Evolutionary conservation across 1,140 invertebrate genomes (phyloP), one percentile per base, ranked within the genome.

Genomic region (Leptonema lineaticorne): DNA sequence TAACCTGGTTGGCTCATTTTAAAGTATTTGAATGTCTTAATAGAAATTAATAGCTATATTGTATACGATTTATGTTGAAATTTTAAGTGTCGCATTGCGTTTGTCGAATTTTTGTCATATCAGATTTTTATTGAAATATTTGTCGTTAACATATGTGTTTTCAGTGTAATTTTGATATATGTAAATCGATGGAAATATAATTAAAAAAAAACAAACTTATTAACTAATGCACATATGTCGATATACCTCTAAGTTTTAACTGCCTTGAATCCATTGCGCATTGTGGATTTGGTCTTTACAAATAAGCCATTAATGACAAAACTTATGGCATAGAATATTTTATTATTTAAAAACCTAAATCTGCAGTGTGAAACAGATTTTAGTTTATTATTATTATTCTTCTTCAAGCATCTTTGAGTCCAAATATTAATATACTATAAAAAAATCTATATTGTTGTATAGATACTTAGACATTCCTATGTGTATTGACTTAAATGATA

Each of bases 381-480:
- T 53, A 53, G 50, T 22, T 53, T 5, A 26, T 22, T 53, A 22
- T 22, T 53, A 26, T 53, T 14, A 53, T 26, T n/a, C 9, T 53
- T 22, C 11, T 53, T 53, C 24, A 2, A 26, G 16, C 37, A 41
- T 26, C 50, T 53, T 53, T 26, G 50, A 24, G 27, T 53, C 50
- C 50, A 66, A 66, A 37, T 27, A 46, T 57, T 67, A 33, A 56
- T 59, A 67, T 60, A 60, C 58, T 67, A 28, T 67, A 26, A 58
- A 48, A n/a, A 29, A 28, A 8, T 57, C 45, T 46, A 64, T 53
- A 67, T 72, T 68, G 56, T 71, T 68, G 67, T 67, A 58, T 69
- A 69, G 58, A 64, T 69, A 72, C 71, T 72, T 72, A 72, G 71
- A 72, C 71, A 72, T 72, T 72, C 71, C 71, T 67, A 67, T 67